Evolutionary conservation across 2,113 vertebrate species (phyloP).

Genomic region (Cettia cetti): DNA sequence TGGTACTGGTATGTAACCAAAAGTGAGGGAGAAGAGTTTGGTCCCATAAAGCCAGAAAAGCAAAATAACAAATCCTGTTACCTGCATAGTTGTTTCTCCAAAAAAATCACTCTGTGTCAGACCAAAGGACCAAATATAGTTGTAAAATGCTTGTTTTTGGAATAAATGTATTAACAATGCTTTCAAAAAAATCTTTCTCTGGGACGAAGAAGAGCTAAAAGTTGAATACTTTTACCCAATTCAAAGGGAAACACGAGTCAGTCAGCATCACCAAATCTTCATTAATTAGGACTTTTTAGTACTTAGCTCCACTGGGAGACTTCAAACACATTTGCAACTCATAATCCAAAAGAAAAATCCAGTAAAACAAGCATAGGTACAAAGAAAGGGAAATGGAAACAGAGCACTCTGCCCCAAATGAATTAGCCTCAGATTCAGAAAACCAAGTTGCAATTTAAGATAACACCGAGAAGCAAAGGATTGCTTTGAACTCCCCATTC

Average conservation of each 20-base stretch:
- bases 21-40: background rate
- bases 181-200: background rate
- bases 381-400: background rate
- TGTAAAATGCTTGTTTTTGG: background rate
- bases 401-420: background rate
- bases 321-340: background rate
- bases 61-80: background rate
- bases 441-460: background rate
- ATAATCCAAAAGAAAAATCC: background rate
- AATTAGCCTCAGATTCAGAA: background rate
- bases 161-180: background rate
- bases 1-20: background rate
- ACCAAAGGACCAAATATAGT: background rate
- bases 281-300: constrained; percentile 29
- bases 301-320: background rate
- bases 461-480: background rate
- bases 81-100: background rate
- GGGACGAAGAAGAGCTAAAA: background rate
- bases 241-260: background rate
- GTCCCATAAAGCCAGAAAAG: background rate
- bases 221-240: background rate
- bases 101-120: background rate
- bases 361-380: background rate
- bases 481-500: background rate
- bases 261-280: background rate